Conservation (phyloP, 2,113 vertebrate genomes). For the Serinus canaria region DNA sequence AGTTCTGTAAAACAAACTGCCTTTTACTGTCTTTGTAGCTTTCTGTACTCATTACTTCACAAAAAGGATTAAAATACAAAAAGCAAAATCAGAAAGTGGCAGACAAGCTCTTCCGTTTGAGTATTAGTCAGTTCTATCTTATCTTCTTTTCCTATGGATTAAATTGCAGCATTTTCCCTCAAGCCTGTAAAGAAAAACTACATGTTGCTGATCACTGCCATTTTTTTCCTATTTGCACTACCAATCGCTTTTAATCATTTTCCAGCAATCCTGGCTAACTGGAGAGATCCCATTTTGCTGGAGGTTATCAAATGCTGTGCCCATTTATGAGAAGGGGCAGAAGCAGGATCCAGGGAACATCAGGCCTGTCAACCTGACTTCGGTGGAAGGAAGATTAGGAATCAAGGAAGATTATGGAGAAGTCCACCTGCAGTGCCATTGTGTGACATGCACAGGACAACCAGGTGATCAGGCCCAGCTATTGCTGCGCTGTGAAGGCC, state of each 20-base stretch:
- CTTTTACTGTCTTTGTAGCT: not conserved
- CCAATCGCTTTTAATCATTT: not conserved
- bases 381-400: no score
- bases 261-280: not conserved
- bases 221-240: not conserved
- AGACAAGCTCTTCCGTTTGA: not conserved
- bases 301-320: not conserved
- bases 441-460: not conserved
- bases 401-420: not conserved
- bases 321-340: not conserved
- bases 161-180: not conserved
- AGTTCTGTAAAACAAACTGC: not conserved
- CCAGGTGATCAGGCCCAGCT: not conserved
- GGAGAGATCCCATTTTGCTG: not conserved
- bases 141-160: not conserved
- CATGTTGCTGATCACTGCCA: not conserved
- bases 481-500: no score
- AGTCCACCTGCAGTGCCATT: not conserved
- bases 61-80: slow-evolving; percentile 4
- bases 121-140: not conserved
- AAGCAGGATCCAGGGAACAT: not conserved
- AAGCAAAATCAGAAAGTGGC: not conserved
- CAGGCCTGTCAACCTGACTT: not conserved
- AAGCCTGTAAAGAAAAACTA: not conserved
- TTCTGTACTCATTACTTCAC: not conserved